These are phyloP conservation scores for Lynx canadensis DNA, from an alignment of 2,113 vertebrate genomes.

Conservation along the genomic window DNA sequence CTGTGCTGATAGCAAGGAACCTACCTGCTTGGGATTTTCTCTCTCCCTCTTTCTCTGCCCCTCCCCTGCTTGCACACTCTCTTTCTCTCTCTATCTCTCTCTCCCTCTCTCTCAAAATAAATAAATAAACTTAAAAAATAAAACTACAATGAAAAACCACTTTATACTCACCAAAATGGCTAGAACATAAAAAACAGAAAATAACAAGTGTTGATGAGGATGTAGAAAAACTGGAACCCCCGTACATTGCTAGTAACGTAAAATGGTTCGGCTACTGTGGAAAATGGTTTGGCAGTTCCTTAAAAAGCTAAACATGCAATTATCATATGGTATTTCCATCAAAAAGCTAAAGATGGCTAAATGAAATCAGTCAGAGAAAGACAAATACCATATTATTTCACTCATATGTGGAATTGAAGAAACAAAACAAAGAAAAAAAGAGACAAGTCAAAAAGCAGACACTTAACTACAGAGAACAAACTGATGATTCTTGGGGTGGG, in stretches of 20 bases:
- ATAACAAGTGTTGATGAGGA: background rate
- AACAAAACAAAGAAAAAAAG: background rate
- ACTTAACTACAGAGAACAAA: background rate
- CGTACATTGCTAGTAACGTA: background rate
- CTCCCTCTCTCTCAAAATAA: no score
- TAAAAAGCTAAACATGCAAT: background rate
- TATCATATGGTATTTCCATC: background rate
- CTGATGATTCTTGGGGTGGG: background rate
- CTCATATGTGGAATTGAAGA: background rate
- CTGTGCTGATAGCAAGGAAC: no score
- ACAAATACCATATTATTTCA: background rate
- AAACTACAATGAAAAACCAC: background rate
- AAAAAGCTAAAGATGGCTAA: background rate
- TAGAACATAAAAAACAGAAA: background rate
- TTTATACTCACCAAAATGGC: background rate
- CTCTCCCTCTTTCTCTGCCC: no score
- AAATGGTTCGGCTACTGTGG: background rate
- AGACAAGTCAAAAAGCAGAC: background rate
- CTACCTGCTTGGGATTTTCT: no score
- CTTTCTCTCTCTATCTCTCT: no score
- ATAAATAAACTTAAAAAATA: no score
- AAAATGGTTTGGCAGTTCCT: background rate
- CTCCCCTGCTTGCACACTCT: no score
- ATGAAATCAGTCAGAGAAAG: background rate
- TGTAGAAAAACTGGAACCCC: background rate